Conservation (phyloP, 2,113 vertebrate species). For the Lophochroa leadbeateri region DNA sequence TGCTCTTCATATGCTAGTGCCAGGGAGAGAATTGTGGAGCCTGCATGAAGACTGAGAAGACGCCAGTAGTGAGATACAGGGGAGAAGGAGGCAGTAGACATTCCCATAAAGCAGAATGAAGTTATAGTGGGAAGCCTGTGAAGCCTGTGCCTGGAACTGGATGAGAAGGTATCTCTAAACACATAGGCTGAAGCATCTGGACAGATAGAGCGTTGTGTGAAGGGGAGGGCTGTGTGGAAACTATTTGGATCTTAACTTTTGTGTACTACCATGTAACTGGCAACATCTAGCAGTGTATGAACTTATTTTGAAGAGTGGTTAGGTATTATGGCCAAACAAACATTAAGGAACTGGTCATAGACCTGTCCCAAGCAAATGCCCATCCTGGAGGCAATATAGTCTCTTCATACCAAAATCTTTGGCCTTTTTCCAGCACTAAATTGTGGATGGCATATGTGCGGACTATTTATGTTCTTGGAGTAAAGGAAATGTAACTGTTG, state of each 20-base stretch:
- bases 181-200: background rate
- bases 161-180: background rate
- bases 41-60: background rate
- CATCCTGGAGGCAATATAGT: background rate
- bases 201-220: background rate
- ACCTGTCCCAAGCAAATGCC: background rate
- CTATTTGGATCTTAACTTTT: background rate
- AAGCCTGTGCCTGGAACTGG: background rate
- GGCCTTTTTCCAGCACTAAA: background rate
- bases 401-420: background rate
- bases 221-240: fast-evolving
- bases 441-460: too few species aligned
- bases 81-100: background rate
- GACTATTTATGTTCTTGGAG: background rate
- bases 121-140: background rate
- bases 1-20: background rate
- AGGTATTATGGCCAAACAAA: background rate
- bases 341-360: background rate
- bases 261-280: background rate
- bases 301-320: background rate
- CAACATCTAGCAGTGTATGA: background rate
- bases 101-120: background rate
- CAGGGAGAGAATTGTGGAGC: background rate
- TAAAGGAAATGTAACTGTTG: background rate
- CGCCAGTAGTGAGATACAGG: fast-evolving